These are phyloP conservation scores for Candidula unifasciata DNA, from an alignment of 2,888 invertebrate species.

Conservation along the genomic window DNA sequence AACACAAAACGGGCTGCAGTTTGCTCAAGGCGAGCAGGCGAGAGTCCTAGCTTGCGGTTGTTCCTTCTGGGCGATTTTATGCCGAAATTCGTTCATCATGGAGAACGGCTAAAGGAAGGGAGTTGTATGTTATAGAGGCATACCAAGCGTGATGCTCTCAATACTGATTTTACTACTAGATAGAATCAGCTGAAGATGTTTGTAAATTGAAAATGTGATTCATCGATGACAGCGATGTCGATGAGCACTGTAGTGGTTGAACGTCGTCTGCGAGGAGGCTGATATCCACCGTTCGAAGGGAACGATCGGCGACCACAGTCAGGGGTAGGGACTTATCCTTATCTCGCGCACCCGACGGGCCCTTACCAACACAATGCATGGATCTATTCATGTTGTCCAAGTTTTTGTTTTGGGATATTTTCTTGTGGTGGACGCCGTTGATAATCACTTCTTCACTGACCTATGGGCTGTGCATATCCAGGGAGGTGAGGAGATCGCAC, in stretches of 20 bases:
- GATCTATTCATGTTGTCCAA: constrained; percentile 58
- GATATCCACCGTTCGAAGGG: constrained; percentile 34
- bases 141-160: constrained; percentile 22
- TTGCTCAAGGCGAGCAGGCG: constrained; percentile 28
- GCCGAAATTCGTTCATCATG: constrained; percentile 51
- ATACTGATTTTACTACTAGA: constrained; percentile 21
- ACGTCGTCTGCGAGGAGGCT: constrained; percentile 26
- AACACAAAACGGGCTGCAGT: constrained; percentile 43
- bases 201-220: constrained; percentile 41
- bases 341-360: constrained; percentile 45
- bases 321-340: constrained; percentile 39
- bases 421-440: constrained; percentile 56
- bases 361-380: constrained; percentile 59
- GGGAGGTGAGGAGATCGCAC: constrained; percentile 70
- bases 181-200: constrained; percentile 5
- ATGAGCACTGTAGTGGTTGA: constrained; percentile 28
- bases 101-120: constrained; percentile 56
- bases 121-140: constrained; percentile 21
- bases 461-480: constrained; percentile 75
- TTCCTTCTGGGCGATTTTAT: constrained; percentile 33
- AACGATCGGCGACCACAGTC: constrained; percentile 39
- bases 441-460: constrained; percentile 67
- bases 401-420: constrained; percentile 62
- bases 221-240: constrained; percentile 45
- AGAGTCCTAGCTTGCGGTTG: constrained; percentile 10